Evolutionary conservation across 1,140 invertebrate genomes (phyloP).

Genomic region (Hylaeus anthracinus): DNA sequence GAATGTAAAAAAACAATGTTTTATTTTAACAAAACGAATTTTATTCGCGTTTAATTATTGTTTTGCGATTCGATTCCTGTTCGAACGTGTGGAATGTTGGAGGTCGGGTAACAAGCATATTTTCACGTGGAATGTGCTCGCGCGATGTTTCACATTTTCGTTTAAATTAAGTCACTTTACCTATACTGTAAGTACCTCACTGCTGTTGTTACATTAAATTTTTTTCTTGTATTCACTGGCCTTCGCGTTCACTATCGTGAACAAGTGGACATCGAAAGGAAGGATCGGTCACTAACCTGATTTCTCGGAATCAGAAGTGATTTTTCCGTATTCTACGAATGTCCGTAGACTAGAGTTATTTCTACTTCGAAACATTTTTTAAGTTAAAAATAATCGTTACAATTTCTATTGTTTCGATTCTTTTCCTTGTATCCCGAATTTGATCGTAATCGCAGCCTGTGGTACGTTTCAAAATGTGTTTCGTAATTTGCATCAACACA

Average conservation of each 20-base stretch:
- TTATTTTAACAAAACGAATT: conserved; percentile 41
- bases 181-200: conserved; percentile 63
- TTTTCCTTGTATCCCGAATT: conserved; percentile 23
- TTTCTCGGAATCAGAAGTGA: conserved; percentile 35
- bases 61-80: conserved; percentile 43
- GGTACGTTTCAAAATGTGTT: conserved; percentile 22
- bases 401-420: conserved; percentile 36
- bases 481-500: conserved; percentile 22
- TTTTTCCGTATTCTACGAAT: conserved; percentile 50
- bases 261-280: conserved; percentile 63
- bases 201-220: conserved; percentile 53
- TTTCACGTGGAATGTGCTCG: conserved; percentile 65
- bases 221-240: conserved; percentile 63
- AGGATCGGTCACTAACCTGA: conserved; percentile 54
- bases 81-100: conserved; percentile 63
- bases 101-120: conserved; percentile 62
- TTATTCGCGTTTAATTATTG: conserved; percentile 45
- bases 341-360: conserved; percentile 63
- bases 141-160: conserved; percentile 56
- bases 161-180: conserved; percentile 68
- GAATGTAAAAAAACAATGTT: conserved; percentile 39
- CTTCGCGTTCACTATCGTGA: conserved; percentile 58
- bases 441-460: conserved; percentile 43
- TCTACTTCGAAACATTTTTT: conserved; percentile 48
- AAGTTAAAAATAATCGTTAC: conserved; percentile 54